Evolutionary conservation across 2,113 vertebrate genomes (phyloP).

Genomic region (Ammodytes dubius): DNA sequence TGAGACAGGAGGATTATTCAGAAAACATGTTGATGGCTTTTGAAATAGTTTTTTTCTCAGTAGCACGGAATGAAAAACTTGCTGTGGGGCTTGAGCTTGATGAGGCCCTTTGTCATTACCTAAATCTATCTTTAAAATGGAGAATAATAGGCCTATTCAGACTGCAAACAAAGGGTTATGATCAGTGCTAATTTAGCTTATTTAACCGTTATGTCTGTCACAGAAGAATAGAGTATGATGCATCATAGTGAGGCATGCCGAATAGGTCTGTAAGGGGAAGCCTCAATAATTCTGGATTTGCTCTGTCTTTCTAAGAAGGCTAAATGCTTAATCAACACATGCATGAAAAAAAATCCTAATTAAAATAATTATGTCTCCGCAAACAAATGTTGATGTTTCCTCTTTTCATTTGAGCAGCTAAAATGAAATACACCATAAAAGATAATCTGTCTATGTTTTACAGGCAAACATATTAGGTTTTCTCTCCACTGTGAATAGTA

Average conservation of each 20-base stretch:
- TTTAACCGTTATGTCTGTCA: constrained; percentile 38
- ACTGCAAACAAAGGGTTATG: constrained; percentile 36
- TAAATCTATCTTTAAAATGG: constrained; percentile 58
- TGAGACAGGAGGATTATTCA: constrained; percentile 49
- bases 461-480: background rate
- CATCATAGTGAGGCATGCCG: constrained; percentile 18
- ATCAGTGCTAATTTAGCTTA: constrained; percentile 48
- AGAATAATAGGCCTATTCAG: constrained; percentile 1
- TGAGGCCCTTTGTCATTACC: constrained; percentile 53
- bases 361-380: background rate
- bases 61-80: constrained; percentile 42
- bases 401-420: constrained; percentile 1
- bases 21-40: constrained; percentile 57
- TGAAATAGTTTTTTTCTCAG: constrained; percentile 36
- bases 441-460: background rate
- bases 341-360: background rate
- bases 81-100: constrained; percentile 37
- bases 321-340: constrained; percentile 1
- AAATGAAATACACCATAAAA: background rate
- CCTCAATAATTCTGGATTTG: constrained; percentile 18
- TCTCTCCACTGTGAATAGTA: background rate
- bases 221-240: constrained; percentile 26
- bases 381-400: constrained; percentile 5
- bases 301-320: background rate
- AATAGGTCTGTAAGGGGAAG: background rate